Base-by-base conservation (phyloP, 1,140 invertebrate genomes). In the Frieseomelitta varia region DNA sequence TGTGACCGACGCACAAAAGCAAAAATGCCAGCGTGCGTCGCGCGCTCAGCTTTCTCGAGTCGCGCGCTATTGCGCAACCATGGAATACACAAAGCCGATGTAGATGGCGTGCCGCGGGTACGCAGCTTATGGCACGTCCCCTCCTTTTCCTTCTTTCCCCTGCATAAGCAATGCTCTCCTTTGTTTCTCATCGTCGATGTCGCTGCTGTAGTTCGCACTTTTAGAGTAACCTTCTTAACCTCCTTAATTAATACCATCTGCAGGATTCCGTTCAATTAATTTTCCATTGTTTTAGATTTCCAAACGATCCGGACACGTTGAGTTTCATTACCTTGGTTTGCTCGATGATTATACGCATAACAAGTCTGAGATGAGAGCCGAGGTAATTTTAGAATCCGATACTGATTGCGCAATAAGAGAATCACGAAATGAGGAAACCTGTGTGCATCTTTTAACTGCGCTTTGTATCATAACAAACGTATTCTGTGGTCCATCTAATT, bases 31-130 rank as follows among this genome's bases (percentile, higher is more conserved):
- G 80, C 78, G 39, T 63, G 65, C 78, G 84, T 47, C n/a, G 65
- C 58, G 75, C 82, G 72, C 68, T 72, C 68, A 78, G 67, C 34
- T 73, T 83, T 83, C 81, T 84, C 82, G 67, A 63, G n/a, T 81
- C 82, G 84, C 85, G 87, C 85, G 80, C 74, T 69, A 83, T 92
- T 91, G 88, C 88, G 87, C 79, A 88, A 89, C 76, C 77, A 79
- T 88, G 84, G 76, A 84, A 88, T 78, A 83, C 47, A 82, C 87
- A 78, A 74, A 76, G 84, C 56, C 79, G 61, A 86, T 69, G 63
- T 89, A 89, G 87, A 88, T 89, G 88, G 87, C 88, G 87, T 88
- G 72, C 87, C 76, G 27, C 68, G 79, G 72, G 56, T 80, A 86
- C 77, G 79, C 79, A 81, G 75, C 71, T 65, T 81, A 77, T 77